Base-by-base conservation (phyloP, 2,797 vertebrate genomes). In the Takifugu rubripes region DNA sequence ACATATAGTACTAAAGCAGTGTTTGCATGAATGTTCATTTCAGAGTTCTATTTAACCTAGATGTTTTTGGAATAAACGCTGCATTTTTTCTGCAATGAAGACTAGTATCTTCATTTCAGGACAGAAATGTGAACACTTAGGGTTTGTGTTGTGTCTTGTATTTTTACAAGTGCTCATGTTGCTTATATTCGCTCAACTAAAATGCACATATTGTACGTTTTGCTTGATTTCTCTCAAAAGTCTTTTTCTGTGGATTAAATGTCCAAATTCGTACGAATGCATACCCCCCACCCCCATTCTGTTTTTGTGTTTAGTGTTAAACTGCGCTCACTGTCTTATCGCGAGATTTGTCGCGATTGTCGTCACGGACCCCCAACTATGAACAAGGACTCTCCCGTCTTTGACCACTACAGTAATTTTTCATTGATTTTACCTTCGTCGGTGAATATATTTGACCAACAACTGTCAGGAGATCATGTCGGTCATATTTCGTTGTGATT, bases 291-390 rank as follows among this genome's bases (percentile, higher is more conserved):
- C 21, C 21, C 21, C 21, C 21, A 21, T 47, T 29, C 27, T 40
- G 15, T 49, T 40, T 25, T 43, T 48, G 48, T 52, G 5, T 49
- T 47, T 24, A 11, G 12, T 6, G 8, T 33, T 3, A 40, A 40
- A 12, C 9, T 14, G 36, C 12, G 36, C 36, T 40, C 16, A 17
- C 2, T 21, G 0, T 29, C 0, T 45, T 77, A 49, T 87, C 86
- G 84, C 84, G 83, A 87, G 81, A 86, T 5, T 74, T 78, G 16
- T 1, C 0, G 0, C 6, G 5, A n/a, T 16, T 1, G 2, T 53
- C 21, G n/a, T 59, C 60, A 24, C 64, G 31, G 57, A 46, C 27
- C 29, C 21, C 36, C 9, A 56, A 43, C 61, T 11, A 48, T 10
- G 21, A 45, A 48, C 12, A 40, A 47, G 36, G 25, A 54, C 16